Evolutionary conservation across 92 coral and sea anemone genomes (phyloP).

Genomic region (Montipora capitata): DNA sequence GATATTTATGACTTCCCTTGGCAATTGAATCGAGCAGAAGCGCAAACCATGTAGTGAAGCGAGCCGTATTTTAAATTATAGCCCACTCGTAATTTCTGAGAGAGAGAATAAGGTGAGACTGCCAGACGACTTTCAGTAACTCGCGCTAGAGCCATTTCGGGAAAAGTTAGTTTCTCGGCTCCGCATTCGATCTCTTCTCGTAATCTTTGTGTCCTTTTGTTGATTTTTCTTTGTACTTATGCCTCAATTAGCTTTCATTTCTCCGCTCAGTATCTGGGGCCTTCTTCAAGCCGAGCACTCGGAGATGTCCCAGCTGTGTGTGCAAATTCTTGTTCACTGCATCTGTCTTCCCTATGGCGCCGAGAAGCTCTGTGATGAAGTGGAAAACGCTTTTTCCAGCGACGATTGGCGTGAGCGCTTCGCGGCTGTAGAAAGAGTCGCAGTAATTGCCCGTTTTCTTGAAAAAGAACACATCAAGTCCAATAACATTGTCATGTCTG

Average conservation of each 20-base stretch:
- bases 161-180: too few relatives aligned
- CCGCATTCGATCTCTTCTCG: too few relatives aligned
- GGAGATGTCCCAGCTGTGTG: slow-evolving; percentile 89
- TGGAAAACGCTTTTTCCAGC: slow-evolving; percentile 89
- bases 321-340: slow-evolving; percentile 91
- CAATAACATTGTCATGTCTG: slow-evolving; percentile 93
- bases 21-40: too few relatives aligned
- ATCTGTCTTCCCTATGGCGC: slow-evolving; percentile 98
- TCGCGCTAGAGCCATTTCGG: too few relatives aligned
- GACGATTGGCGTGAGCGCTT: slow-evolving; percentile 96
- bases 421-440: slow-evolving; percentile 92
- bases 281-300: slow-evolving; percentile 96
- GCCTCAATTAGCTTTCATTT: background rate
- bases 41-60: too few relatives aligned
- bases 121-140: too few relatives aligned
- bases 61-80: too few relatives aligned
- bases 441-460: slow-evolving; percentile 92
- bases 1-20: too few relatives aligned
- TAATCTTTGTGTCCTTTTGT: too few relatives aligned
- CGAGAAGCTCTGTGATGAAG: slow-evolving; percentile 94
- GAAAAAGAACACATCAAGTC: slow-evolving; percentile 90
- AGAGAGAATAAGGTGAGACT: too few relatives aligned
- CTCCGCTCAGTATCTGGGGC: slow-evolving; percentile 85
- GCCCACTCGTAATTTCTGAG: too few relatives aligned
- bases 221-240: background rate